Conservation (phyloP, 2,797 vertebrate genomes). For the Fratercula arctica region DNA sequence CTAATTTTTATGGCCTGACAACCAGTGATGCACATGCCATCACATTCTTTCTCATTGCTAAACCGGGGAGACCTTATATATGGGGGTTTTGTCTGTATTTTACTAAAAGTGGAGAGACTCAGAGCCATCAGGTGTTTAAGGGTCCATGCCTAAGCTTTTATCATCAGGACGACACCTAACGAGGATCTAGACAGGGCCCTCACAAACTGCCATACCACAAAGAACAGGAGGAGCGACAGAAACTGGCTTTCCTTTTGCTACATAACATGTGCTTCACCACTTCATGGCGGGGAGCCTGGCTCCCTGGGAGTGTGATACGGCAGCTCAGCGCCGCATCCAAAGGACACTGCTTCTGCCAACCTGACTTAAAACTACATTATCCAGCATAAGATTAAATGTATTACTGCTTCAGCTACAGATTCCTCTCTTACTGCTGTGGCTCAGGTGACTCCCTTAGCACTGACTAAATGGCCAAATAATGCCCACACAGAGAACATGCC, state of each 20-base stretch:
- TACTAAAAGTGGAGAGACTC: neutral
- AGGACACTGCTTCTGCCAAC: neutral
- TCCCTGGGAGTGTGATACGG: neutral
- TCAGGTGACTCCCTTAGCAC: neutral
- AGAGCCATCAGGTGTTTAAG: neutral
- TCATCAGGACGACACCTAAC: neutral
- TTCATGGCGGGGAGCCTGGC: neutral
- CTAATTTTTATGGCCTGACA: neutral
- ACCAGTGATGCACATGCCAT: neutral
- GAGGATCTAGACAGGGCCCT: neutral
- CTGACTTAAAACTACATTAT: too few species aligned
- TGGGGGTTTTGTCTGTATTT: neutral
- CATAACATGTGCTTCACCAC: fast-evolving
- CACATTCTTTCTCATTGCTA: neutral
- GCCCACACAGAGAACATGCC: neutral
- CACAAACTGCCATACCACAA: neutral
- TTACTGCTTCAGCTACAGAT: neutral
- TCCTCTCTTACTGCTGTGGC: neutral
- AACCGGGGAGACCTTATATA: neutral
- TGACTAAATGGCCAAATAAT: fast-evolving
- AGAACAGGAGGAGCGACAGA: neutral
- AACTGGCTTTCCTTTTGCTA: neutral
- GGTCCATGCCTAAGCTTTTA: neutral
- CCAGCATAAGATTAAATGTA: neutral
- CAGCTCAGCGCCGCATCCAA: neutral